phyloP scores from a whole-genome alignment of 1,140 invertebrate genomes.

The Patella vulgata region DNA sequence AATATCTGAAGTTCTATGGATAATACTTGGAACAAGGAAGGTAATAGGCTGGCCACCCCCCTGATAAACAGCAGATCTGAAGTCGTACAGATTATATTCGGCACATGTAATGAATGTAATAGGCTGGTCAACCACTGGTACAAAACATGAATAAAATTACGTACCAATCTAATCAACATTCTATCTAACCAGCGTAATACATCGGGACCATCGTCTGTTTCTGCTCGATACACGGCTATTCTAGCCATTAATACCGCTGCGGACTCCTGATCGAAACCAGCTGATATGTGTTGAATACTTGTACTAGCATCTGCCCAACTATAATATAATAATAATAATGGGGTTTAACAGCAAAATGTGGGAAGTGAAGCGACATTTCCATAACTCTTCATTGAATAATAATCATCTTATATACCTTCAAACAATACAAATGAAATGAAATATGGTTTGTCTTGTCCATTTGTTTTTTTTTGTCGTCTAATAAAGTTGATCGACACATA shows the following conservation, averaged over 20 bases:
- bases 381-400: background rate
- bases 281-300: constrained; percentile 74
- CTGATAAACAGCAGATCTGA: too few species aligned
- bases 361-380: background rate
- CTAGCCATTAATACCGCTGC: constrained; percentile 97
- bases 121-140: too few species aligned
- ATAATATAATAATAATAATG: constrained; percentile 25
- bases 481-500: too few species aligned
- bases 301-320: constrained; percentile 71
- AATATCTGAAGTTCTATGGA: too few species aligned
- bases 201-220: constrained; percentile 94
- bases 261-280: constrained; percentile 98
- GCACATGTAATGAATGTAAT: background rate
- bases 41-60: too few species aligned
- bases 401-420: too few species aligned
- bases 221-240: constrained; percentile 94
- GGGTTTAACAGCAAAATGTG: background rate
- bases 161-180: constrained; percentile 95
- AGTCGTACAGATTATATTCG: too few species aligned
- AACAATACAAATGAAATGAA: too few species aligned
- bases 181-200: constrained; percentile 98
- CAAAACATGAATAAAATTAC: constrained; percentile 23
- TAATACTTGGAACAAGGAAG: too few species aligned
- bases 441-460: too few species aligned
- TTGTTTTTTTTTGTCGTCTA: too few species aligned